Conservation (phyloP, 2,113 vertebrate genomes). For the Taurulus bubalis region DNA sequence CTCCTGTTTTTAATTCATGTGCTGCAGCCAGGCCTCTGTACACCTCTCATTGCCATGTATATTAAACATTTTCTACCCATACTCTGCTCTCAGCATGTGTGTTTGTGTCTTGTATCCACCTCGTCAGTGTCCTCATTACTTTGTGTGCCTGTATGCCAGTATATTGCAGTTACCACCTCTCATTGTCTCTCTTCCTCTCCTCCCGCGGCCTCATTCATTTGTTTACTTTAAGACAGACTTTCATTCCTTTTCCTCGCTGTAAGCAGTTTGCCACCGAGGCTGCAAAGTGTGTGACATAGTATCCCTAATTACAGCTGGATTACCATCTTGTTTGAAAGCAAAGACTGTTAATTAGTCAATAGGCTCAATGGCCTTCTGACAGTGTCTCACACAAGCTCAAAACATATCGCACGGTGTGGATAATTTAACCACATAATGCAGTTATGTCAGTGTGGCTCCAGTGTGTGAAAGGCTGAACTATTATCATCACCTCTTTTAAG, state of each 20-base stretch:
- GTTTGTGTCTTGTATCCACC: slow-evolving; percentile 61
- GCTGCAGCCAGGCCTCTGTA: slow-evolving; percentile 46
- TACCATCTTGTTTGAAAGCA: slow-evolving; percentile 74
- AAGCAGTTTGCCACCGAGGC: slow-evolving; percentile 53
- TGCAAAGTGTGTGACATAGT: slow-evolving; percentile 51
- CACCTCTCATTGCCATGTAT: slow-evolving; percentile 39
- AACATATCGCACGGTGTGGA: slow-evolving; percentile 20
- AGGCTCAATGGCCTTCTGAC: slow-evolving; percentile 59
- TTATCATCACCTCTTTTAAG: slow-evolving; percentile 30
- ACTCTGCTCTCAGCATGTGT: slow-evolving; percentile 61
- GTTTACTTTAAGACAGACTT: slow-evolving; percentile 60
- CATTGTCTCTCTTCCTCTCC: slow-evolving; percentile 23
- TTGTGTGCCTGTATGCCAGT: slow-evolving; percentile 42
- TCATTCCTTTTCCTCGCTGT: slow-evolving; percentile 44
- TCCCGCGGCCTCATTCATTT: slow-evolving; percentile 56
- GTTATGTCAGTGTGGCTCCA: slow-evolving; percentile 26
- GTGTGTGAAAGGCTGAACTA: slow-evolving; percentile 37
- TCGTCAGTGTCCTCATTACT: slow-evolving; percentile 62
- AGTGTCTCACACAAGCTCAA: slow-evolving; percentile 43
- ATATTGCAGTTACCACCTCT: slow-evolving; percentile 50
- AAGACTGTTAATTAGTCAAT: slow-evolving; percentile 73
- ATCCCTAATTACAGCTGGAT: slow-evolving; percentile 74
- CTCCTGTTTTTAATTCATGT: slow-evolving; percentile 62
- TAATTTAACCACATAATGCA: slow-evolving; percentile 39
- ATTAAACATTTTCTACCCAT: slow-evolving; percentile 68